Evolutionary conservation across 2,113 vertebrate genomes (phyloP).

Genomic region (Shinisaurus crocodilurus): DNA sequence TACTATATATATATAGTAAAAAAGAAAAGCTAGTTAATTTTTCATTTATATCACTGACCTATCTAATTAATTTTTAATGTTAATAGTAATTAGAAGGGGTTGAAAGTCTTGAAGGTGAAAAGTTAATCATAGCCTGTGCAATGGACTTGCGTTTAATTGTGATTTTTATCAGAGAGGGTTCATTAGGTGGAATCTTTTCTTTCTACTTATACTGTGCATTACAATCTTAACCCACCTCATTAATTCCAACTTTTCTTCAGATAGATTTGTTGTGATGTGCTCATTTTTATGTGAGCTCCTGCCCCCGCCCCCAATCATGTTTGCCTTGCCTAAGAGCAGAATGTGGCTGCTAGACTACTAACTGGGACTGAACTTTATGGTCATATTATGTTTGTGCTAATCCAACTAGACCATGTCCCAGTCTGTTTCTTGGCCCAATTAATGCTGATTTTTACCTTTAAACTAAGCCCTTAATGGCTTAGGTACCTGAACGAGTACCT

Average conservation of each 20-base stretch:
- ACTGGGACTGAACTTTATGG: too few relatives aligned
- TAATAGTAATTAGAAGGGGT: not conserved
- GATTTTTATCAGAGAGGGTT: not conserved
- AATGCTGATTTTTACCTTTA: too few relatives aligned
- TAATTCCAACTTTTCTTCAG: not conserved
- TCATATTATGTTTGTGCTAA: too few relatives aligned
- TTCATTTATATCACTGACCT: conserved; percentile 8
- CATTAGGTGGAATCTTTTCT: not conserved
- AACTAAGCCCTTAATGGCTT: too few relatives aligned
- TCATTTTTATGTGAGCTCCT: not conserved
- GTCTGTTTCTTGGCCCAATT: too few relatives aligned
- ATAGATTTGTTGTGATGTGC: not conserved
- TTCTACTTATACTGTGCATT: not conserved
- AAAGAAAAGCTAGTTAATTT: not conserved
- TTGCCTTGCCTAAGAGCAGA: not conserved
- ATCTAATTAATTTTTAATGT: not conserved
- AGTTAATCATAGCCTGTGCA: not conserved
- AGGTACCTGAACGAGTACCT: too few relatives aligned
- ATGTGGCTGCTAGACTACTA: too few relatives aligned
- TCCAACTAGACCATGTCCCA: too few relatives aligned
- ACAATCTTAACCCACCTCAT: not conserved
- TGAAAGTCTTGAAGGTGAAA: not conserved
- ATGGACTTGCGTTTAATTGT: not conserved
- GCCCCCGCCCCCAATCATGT: not conserved
- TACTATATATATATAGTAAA: not conserved